These are phyloP conservation scores for Pteromalus puparum DNA, from an alignment of 1,140 invertebrate genomes.

Conservation along the genomic window DNA sequence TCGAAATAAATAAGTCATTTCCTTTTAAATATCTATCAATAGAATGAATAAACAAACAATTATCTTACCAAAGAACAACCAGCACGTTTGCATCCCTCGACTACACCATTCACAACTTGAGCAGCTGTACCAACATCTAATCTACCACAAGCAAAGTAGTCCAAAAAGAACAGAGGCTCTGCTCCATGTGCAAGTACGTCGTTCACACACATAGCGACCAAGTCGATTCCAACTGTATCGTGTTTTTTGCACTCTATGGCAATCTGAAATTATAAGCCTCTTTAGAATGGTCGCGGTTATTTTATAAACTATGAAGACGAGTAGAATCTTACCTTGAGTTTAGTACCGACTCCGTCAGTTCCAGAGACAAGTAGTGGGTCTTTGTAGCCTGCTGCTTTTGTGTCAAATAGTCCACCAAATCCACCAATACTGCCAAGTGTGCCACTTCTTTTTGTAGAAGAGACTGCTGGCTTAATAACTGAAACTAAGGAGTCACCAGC, in stretches of 20 bases:
- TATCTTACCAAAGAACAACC: conserved; percentile 88
- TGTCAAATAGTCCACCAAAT: conserved; percentile 95
- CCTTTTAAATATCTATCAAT: conserved; percentile 2
- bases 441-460: conserved; percentile 82
- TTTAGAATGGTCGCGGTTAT: conserved; percentile 28
- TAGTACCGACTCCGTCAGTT: conserved; percentile 98
- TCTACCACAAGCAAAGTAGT: conserved; percentile 96
- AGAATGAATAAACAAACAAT: background rate
- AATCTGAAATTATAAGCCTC: conserved; percentile 77
- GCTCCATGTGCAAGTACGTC: conserved; percentile 96
- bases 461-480: conserved; percentile 86
- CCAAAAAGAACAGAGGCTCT: conserved; percentile 95
- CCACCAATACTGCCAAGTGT: conserved; percentile 89
- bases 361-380: conserved; percentile 95
- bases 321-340: conserved; percentile 84
- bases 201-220: conserved; percentile 99
- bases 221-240: conserved; percentile 92
- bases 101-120: conserved; percentile 89
- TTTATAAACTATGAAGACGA: conserved; percentile 15
- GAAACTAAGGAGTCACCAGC: conserved; percentile 91
- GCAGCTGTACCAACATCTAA: conserved; percentile 86
- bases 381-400: conserved; percentile 79
- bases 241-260: conserved; percentile 88
- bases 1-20: conserved; percentile 21
- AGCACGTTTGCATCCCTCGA: conserved; percentile 89